A percentile compares a stretch with the other conserved stretches of the same genome.
Conservation (phyloP, 1,140 invertebrate species). For the Scaptodrosophila lebanonensis region DNA sequence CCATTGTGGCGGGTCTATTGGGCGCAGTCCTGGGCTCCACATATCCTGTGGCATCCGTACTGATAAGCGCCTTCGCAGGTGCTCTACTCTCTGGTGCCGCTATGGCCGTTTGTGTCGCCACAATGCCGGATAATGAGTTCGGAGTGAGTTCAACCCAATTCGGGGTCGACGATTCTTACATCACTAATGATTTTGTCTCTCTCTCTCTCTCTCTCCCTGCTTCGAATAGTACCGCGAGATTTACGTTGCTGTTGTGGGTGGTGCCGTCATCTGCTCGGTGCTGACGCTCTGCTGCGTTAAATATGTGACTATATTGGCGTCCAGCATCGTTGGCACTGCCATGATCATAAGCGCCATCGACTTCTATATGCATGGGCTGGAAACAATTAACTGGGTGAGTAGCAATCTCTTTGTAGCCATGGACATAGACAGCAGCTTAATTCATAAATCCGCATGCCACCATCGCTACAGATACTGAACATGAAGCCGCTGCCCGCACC, state of each 20-base stretch:
- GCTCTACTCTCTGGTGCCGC: constrained; percentile 68
- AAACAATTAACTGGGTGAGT: constrained; percentile 71
- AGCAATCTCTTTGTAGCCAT: background rate
- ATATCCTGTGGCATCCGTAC: constrained; percentile 69
- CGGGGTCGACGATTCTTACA: background rate
- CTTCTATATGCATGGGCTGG: constrained; percentile 71
- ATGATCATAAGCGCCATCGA: constrained; percentile 75
- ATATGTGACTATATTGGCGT: constrained; percentile 72
- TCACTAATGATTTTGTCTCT: background rate
- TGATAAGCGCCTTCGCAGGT: constrained; percentile 73
- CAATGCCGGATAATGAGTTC: constrained; percentile 76
- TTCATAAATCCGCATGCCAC: background rate
- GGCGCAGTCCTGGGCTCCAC: constrained; percentile 73
- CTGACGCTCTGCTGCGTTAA: constrained; percentile 73
- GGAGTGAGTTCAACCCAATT: constrained; percentile 51
- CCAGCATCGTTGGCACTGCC: constrained; percentile 73
- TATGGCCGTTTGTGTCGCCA: constrained; percentile 74
- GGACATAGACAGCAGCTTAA: background rate
- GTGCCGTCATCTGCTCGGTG: constrained; percentile 74
- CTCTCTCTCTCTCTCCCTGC: background rate
- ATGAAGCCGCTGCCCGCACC: constrained; percentile 73
- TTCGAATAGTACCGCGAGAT: constrained; percentile 72
- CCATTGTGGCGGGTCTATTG: constrained; percentile 68
- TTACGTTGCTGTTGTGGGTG: constrained; percentile 69
- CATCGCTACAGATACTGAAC: constrained; percentile 47